Evolutionary conservation across 2,797 vertebrate genomes (phyloP).

Genomic region (Dipus sagitta): DNA sequence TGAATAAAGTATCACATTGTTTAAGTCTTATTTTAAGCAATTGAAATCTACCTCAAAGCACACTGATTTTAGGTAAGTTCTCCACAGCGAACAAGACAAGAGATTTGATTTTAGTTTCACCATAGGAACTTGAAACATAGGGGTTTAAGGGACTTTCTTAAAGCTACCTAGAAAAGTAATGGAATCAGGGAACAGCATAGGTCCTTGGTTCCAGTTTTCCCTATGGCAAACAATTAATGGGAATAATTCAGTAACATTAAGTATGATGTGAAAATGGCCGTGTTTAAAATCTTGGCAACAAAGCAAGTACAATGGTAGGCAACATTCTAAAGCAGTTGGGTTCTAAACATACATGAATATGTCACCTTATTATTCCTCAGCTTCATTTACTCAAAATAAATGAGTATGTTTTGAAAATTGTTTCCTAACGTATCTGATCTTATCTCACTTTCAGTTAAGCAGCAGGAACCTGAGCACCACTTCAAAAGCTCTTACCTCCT

Average conservation of each 20-base stretch:
- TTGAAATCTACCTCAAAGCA: slow-evolving; percentile 56
- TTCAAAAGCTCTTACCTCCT: slow-evolving; percentile 84
- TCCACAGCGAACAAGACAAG: slow-evolving; percentile 62
- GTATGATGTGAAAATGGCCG: slow-evolving; percentile 14
- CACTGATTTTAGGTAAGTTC: slow-evolving; percentile 56
- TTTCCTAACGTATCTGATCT: slow-evolving; percentile 85
- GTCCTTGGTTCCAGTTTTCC: slow-evolving; percentile 57
- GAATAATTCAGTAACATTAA: slow-evolving; percentile 64
- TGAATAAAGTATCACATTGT: slow-evolving; percentile 37
- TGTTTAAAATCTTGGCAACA: slow-evolving; percentile 66
- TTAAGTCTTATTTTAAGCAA: slow-evolving; percentile 53
- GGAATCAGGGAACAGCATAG: slow-evolving; percentile 1
- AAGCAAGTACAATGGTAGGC: slow-evolving; percentile 59
- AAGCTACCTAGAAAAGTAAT: slow-evolving; percentile 54
- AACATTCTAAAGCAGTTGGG: slow-evolving; percentile 66
- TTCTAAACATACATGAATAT: slow-evolving; percentile 65
- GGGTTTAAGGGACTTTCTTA: slow-evolving; percentile 62
- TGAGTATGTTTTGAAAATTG: slow-evolving; percentile 80
- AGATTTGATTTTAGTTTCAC: slow-evolving; percentile 59
- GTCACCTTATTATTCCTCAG: slow-evolving; percentile 67
- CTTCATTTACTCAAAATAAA: slow-evolving; percentile 78
- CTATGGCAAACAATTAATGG: slow-evolving; percentile 36
- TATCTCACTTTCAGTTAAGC: slow-evolving; percentile 86
- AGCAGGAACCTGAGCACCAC: slow-evolving; percentile 86
- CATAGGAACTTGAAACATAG: slow-evolving; percentile 55